Conservation (phyloP, 2,888 invertebrate species). For the Liodrosophila aerea region DNA sequence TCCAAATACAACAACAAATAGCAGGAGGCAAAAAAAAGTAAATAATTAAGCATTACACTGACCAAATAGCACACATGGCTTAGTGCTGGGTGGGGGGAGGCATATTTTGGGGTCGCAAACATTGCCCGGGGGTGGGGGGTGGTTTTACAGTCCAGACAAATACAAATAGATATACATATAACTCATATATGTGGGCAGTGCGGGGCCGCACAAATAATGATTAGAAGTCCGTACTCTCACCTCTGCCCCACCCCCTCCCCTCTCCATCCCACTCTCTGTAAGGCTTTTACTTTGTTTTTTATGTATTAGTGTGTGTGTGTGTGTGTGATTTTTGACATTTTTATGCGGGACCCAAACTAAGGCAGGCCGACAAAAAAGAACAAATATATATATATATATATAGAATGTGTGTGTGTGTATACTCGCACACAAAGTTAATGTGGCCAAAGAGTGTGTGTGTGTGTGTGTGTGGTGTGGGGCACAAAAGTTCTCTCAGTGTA, state of each 20-base stretch:
- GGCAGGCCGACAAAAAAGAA: constrained; percentile 22
- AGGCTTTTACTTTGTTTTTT: constrained; percentile 52
- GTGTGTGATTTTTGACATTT: constrained; percentile 77
- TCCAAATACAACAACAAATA: constrained; percentile 23
- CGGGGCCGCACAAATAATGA: constrained; percentile 74
- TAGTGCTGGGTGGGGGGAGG: background rate
- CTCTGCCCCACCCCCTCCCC: background rate
- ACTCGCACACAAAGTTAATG: constrained; percentile 62
- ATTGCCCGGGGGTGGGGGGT: background rate
- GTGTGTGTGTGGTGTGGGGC: too few species aligned
- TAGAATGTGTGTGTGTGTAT: constrained; percentile 34
- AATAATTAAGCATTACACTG: constrained; percentile 78
- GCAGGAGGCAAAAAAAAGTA: constrained; percentile 52
- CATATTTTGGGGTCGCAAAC: background rate
- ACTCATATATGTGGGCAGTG: constrained; percentile 55
- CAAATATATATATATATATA: constrained; percentile 17
- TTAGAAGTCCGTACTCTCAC: constrained; percentile 66
- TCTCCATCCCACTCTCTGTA: constrained; percentile 11
- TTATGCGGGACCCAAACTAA: constrained; percentile 72
- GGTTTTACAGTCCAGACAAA: constrained; percentile 59
- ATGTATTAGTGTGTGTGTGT: constrained; percentile 28
- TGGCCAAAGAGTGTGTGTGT: constrained; percentile 45
- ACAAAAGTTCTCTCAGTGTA: constrained; percentile 3
- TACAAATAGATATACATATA: constrained; percentile 69
- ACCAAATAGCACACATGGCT: constrained; percentile 61